Base-by-base conservation (phyloP, 2,797 vertebrate species). In the Sebastes kiyomatsui region DNA sequence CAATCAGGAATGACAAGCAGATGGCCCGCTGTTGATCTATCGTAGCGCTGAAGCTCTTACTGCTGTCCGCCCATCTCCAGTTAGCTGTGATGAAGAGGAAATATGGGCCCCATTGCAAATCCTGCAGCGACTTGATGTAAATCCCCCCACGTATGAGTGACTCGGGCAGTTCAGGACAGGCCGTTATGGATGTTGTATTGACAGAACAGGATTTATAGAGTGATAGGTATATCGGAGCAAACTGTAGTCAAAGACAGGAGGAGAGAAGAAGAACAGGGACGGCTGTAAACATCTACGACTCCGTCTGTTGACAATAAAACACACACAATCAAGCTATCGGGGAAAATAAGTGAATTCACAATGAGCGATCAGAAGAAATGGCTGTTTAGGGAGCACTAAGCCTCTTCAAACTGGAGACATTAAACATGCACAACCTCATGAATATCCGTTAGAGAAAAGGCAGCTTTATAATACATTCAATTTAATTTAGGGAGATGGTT, bases 1-100 rank as follows among this genome's bases (percentile, higher is more conserved):
- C 75, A 67, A 84, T 91, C 78, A 84, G 71, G 73, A 23, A 68
- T 83, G 91, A 89, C 87, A 87, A 81, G 90, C 82, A 83, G 82
- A 88, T 82, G 88, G 74, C 71, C 73, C 18, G 1, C 27, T 10
- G 32, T 16, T 88, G 85, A 90, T 91, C 84, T 82, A 88, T 80
- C 1, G 66, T 6, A 28, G 5, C 71, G 1, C 74, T 22, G 81
- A 49, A 81, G 72, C 84, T 67, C 78, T 83, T 72, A 42, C 25
- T 35, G 74, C 85, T 79, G 88, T 81, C 82, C 71, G 66, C 61
- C 4, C 71, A 4, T 62, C 79, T 79, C 71, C 81, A 74, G 75
- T 82, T 82, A 78, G 69, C 82, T 18, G 72, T 75, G 82, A 87
- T 85, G 80, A 81, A 85, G 75, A 60, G 78, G 81, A 89, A 72